These are phyloP conservation scores for Canis aureus DNA, from an alignment of 2,113 vertebrate species.

Conservation along the genomic window DNA sequence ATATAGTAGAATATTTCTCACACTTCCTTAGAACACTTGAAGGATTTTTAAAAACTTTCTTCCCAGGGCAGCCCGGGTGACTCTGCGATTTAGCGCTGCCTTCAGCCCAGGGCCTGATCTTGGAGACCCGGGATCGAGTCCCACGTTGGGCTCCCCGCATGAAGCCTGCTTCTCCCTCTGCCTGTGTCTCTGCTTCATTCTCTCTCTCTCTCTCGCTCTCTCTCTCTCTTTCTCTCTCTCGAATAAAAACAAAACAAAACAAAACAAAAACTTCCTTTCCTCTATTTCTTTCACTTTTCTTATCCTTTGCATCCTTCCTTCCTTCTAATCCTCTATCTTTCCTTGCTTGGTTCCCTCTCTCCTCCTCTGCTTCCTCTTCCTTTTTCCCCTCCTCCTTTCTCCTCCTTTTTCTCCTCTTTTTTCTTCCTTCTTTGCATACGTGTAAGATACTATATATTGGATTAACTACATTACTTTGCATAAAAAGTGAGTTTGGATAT, in stretches of 20 bases:
- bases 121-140: no score
- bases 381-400: background rate
- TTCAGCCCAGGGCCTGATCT: no score
- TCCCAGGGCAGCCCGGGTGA: background rate
- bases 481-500: background rate
- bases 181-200: no score
- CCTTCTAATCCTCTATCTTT: background rate
- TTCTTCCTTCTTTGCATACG: background rate
- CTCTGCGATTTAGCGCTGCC: no score
- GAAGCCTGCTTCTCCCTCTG: no score
- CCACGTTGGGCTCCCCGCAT: no score
- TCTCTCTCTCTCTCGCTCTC: no score
- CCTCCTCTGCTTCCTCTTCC: background rate
- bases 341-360: background rate
- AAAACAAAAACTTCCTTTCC: background rate
- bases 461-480: background rate
- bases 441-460: background rate
- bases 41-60: background rate
- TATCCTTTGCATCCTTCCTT: background rate
- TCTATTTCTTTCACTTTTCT: background rate
- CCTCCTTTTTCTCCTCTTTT: background rate
- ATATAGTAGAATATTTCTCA: background rate
- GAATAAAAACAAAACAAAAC: no score
- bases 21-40: background rate
- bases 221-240: no score